Evolutionary conservation across 2,113 vertebrate species (phyloP).

Genomic region (Corvus hawaiiensis): DNA sequence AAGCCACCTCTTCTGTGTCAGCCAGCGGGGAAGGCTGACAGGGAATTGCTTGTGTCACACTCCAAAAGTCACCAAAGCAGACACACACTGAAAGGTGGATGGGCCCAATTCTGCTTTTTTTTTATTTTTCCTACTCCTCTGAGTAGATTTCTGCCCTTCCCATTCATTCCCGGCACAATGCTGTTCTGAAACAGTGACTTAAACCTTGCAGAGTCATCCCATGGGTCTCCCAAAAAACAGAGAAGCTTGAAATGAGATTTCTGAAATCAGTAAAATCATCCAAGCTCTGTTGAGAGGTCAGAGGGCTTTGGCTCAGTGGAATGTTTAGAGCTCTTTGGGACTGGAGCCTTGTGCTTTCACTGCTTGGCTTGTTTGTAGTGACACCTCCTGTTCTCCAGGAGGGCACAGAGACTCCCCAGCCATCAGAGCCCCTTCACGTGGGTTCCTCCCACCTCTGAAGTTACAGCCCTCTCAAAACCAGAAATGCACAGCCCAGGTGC

Average conservation of each 20-base stretch:
- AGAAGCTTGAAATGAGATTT: not conserved
- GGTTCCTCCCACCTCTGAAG: not conserved
- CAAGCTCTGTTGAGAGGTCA: not conserved
- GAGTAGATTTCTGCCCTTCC: not conserved
- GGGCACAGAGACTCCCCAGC: too few relatives aligned
- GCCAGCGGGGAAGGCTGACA: not conserved
- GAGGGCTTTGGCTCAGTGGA: not conserved
- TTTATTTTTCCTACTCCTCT: not conserved
- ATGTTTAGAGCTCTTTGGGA: not conserved
- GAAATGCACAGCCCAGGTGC: not conserved
- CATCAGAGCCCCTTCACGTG: fast-evolving
- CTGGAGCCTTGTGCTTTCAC: not conserved
- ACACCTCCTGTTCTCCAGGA: not conserved
- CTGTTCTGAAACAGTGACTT: not conserved
- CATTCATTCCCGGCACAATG: not conserved
- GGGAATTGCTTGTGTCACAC: constrained; percentile 18
- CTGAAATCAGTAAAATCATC: not conserved
- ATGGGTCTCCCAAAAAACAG: not conserved
- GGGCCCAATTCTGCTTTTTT: not conserved
- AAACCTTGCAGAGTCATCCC: not conserved
- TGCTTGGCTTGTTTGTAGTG: not conserved
- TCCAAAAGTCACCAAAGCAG: constrained; percentile 30
- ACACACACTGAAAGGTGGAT: not conserved
- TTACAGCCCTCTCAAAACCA: not conserved
- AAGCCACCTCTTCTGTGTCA: constrained; percentile 24